Base-by-base conservation (phyloP, 2,113 vertebrate species). In the Elachura formosa region DNA sequence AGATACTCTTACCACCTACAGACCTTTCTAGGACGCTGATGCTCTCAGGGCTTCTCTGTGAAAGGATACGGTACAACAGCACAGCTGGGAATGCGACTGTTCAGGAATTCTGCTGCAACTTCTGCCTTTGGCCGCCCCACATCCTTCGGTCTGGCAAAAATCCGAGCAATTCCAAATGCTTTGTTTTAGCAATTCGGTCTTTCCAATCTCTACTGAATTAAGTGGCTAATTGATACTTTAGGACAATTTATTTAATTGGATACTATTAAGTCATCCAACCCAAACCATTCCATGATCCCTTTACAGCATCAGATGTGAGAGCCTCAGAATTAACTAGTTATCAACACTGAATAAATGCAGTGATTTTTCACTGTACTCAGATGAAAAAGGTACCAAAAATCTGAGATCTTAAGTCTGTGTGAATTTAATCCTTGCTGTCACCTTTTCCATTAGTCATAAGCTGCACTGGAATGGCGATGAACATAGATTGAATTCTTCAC, bases 41-140 rank as follows among this genome's bases (percentile, higher is more conserved):
- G 94, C 69, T 36, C 55, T 41, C 12, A 15, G 62, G 89, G 58
- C 67, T 52, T 29, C 63, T 64, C 49, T 76, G 31, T 18, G 80
- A 96, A 98, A 99, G 98, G 99, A 99, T 99, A 99, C 99, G 99
- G 97, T 76, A 99, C 97, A 5, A 99, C 99, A 95, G 98, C 98
- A 94, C 99, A 99, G 94, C 97, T 98, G 74, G 99, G 99, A 95
- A 99, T 83, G 71, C 99, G 98, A 80, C 90, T 98, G 96, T 99
- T 99, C 20, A 99, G 96, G 92, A 99, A 99, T 79, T 99, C 98
- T 63, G 99, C 99, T 91, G 99, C 99, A 68, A 99, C 99, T 66
- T 99, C 99, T 71, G 99, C 99, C 96, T 99, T 99, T 41, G 99
- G 98, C 96, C 98, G 98, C 92, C 99, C 99, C 51, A 99, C 98